A percentile compares a stretch with the other conserved stretches of the same genome.
These are phyloP conservation scores for Marmota flaviventris DNA, from an alignment of 2,113 vertebrate species.

Conservation along the genomic window DNA sequence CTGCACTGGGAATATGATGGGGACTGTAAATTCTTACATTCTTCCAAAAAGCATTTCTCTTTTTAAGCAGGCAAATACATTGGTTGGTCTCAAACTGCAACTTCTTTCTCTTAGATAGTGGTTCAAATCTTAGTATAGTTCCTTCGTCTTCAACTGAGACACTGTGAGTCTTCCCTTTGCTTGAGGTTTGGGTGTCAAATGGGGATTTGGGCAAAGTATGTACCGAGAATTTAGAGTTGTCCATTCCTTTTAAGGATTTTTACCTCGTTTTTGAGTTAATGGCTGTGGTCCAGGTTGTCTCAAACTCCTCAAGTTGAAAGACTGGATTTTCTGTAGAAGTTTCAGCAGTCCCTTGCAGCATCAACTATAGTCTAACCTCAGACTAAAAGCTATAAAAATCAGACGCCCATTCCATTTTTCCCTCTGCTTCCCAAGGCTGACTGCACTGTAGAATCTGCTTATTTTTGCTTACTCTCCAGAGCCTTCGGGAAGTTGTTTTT, in stretches of 20 bases:
- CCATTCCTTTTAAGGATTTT: background rate
- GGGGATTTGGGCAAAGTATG: background rate
- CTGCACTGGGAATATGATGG: slow-evolving; percentile 9
- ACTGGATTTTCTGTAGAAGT: background rate
- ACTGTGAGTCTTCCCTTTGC: background rate
- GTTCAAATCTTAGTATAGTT: slow-evolving; percentile 20
- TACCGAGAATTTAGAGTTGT: background rate
- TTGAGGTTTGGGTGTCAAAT: background rate
- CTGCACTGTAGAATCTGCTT: background rate
- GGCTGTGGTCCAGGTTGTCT: background rate
- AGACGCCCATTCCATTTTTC: background rate
- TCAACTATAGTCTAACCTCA: background rate
- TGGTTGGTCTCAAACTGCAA: slow-evolving; percentile 5
- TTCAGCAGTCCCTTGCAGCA: background rate
- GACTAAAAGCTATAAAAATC: slow-evolving; percentile 42
- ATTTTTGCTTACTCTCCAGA: background rate
- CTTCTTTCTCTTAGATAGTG: background rate
- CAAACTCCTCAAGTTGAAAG: slow-evolving; percentile 27
- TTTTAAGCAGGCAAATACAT: slow-evolving; percentile 46
- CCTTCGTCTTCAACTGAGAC: background rate
- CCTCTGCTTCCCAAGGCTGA: slow-evolving; percentile 19
- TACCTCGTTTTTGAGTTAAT: background rate
- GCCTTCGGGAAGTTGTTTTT: background rate
- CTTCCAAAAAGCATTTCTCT: slow-evolving; percentile 40
- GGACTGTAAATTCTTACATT: slow-evolving; percentile 53